A percentile compares a stretch with the other conserved stretches of the same genome.
Evolutionary conservation across 1,140 invertebrate species (phyloP).

Genomic region (Micrasema longulum): DNA sequence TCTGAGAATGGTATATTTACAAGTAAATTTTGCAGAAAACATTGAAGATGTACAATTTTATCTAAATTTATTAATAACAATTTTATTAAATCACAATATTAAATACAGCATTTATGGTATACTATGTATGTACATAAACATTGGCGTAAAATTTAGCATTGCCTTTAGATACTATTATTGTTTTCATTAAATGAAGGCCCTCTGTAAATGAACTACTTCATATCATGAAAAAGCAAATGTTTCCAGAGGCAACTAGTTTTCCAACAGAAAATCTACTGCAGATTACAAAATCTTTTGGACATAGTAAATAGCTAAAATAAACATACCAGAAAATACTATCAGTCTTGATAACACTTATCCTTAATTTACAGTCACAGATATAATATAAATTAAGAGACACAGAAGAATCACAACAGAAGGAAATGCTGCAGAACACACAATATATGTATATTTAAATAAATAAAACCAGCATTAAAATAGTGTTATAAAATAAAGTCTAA

Average conservation of each 20-base stretch:
- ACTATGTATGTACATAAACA: constrained; percentile 45
- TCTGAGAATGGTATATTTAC: neutral
- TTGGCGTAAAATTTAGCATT: constrained; percentile 47
- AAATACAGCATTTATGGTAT: constrained; percentile 20
- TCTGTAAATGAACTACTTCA: neutral
- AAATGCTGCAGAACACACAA: constrained; percentile 40
- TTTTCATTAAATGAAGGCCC: constrained; percentile 10
- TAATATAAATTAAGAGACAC: constrained; percentile 44
- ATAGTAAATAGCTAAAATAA: constrained; percentile 53
- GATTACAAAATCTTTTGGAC: constrained; percentile 48
- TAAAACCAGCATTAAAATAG: constrained; percentile 35
- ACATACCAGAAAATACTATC: constrained; percentile 54
- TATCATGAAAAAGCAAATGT: neutral
- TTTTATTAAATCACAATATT: neutral
- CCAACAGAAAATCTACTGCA: constrained; percentile 3
- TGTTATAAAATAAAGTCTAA: constrained; percentile 23
- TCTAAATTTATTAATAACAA: neutral
- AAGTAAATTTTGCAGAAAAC: too few relatives aligned
- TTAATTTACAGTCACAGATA: constrained; percentile 48
- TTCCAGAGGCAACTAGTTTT: constrained; percentile 6
- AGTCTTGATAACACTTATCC: constrained; percentile 55
- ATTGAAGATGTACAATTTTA: neutral
- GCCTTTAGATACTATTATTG: constrained; percentile 45
- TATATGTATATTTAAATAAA: constrained; percentile 37
- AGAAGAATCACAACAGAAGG: constrained; percentile 37